Base-by-base conservation (phyloP, 2,888 invertebrate species). In the Watsonalla binaria region DNA sequence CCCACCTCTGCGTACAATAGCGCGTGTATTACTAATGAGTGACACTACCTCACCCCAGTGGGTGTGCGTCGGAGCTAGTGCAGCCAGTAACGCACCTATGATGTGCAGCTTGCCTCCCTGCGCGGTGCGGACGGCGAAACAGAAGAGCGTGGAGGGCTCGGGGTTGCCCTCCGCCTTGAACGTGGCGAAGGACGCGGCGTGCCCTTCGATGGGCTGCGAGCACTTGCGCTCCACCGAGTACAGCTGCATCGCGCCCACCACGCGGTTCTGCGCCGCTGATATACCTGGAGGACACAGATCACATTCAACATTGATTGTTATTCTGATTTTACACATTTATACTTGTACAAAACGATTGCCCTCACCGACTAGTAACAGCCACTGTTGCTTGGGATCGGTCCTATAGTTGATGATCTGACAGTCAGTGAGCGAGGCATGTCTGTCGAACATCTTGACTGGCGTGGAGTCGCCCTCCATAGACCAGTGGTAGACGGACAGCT, bases 381-480 rank as follows among this genome's bases (percentile, higher is more conserved):
- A 99, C 72, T 98, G 96, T 78, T 98, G 97, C 74, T 98, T 97
- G 45, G 96, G 96, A 91, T 99, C 99, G 15, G 98, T 98, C 66
- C 99, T 94, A 86, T 99, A 99, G 86, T 99, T 99, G 80, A 99
- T 99, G 63, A 99, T 99, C 92, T 99, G 99, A 82, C 98, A 99
- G 62, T 98, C 98, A 68, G 96, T 95, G 54, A 99, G 92, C 55
- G 98, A 98, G 45, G 97, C 95, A 90, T 99, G 99, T 62, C 96
- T 93, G 75, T 99, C 99, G 85, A 99, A 99, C 95, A 99, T 97
- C 91, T 99, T 99, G 61, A 95, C 95, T 0, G 99, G 99, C 54
- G 95, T 96, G 0, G 98, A 97, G 80, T 99, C 99, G 6, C 98
- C 99, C 89, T 99, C 98, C 97, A 99, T 98, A 8, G 97, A 96